Evolutionary conservation across 2,113 vertebrate species (phyloP).

Genomic region (Pelecanoides urinatrix): DNA sequence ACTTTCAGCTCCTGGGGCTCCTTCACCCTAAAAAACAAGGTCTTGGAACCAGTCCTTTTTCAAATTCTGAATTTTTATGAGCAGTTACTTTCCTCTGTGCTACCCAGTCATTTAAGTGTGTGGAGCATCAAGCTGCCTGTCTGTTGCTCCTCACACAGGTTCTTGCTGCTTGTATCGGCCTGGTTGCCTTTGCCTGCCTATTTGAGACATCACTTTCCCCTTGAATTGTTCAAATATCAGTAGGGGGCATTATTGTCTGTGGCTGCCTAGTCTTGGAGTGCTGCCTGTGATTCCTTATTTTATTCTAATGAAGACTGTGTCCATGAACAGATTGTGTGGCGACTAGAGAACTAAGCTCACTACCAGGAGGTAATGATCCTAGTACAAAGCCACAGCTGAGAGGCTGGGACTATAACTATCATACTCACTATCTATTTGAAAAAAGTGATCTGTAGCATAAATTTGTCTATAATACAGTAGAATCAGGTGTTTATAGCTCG

Average conservation of each 20-base stretch:
- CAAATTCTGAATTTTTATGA: background rate
- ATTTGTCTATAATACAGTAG: background rate
- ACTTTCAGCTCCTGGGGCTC: background rate
- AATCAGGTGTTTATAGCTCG: background rate
- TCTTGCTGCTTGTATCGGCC: background rate
- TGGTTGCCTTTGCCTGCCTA: background rate
- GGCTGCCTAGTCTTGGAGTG: background rate
- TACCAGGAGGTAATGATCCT: background rate
- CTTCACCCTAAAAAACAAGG: background rate
- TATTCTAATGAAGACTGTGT: background rate
- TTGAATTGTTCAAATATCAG: background rate
- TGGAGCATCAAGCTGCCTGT: background rate
- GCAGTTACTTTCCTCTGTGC: background rate
- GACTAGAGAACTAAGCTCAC: background rate
- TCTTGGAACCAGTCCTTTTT: background rate
- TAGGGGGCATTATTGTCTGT: constrained; percentile 45
- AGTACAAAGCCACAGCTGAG: background rate
- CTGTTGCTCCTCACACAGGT: rapidly evolving
- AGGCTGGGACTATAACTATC: background rate
- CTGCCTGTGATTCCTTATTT: background rate
- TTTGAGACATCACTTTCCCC: background rate
- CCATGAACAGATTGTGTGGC: background rate
- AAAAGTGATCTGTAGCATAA: background rate
- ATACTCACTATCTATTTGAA: background rate
- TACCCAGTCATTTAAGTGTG: background rate